A percentile compares a stretch with the other conserved stretches of the same genome.
Conservation (phyloP, 1,140 invertebrate genomes). For the Drosophila orosa region DNA sequence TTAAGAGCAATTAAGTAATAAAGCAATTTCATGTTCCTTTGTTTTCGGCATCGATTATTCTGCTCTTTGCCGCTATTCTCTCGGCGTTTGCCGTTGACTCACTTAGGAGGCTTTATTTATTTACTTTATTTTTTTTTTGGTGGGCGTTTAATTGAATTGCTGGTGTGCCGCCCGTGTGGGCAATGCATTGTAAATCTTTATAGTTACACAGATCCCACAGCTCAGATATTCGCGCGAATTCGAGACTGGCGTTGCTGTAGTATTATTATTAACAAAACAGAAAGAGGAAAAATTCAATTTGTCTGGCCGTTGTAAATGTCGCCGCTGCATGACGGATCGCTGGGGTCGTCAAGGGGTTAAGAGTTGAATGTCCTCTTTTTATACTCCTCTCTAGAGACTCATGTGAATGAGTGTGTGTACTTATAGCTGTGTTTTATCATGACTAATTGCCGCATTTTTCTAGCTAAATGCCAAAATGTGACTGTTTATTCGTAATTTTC, state of each 20-base stretch:
- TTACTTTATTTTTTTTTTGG: conserved; percentile 42
- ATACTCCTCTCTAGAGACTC: conserved; percentile 1
- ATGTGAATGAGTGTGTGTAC: conserved; percentile 3
- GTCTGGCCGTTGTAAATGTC: conserved; percentile 76
- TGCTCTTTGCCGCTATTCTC: conserved; percentile 57
- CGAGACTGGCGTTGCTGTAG: conserved; percentile 23
- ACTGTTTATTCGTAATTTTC: conserved; percentile 60
- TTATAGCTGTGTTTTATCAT: conserved; percentile 52
- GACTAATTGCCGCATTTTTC: conserved; percentile 75
- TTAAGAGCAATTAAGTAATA: conserved; percentile 83
- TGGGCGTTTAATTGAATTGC: conserved; percentile 83
- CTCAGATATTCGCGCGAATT: conserved; percentile 64
- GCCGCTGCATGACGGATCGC: conserved; percentile 72
- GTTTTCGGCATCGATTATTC: conserved; percentile 75
- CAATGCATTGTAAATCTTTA: conserved; percentile 75
- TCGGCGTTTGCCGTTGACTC: conserved; percentile 42
- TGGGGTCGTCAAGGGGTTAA: conserved; percentile 66
- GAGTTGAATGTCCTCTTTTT: conserved; percentile 70
- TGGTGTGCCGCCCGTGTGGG: conserved; percentile 62
- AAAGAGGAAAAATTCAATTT: conserved; percentile 61
- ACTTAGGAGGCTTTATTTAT: conserved; percentile 70
- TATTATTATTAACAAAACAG: conserved; percentile 24
- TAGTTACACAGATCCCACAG: conserved; percentile 60
- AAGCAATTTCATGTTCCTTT: conserved; percentile 82
- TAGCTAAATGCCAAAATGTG: conserved; percentile 76